These are phyloP conservation scores for Ictalurus punctatus DNA, from an alignment of 2,113 vertebrate genomes.

Conservation along the genomic window DNA sequence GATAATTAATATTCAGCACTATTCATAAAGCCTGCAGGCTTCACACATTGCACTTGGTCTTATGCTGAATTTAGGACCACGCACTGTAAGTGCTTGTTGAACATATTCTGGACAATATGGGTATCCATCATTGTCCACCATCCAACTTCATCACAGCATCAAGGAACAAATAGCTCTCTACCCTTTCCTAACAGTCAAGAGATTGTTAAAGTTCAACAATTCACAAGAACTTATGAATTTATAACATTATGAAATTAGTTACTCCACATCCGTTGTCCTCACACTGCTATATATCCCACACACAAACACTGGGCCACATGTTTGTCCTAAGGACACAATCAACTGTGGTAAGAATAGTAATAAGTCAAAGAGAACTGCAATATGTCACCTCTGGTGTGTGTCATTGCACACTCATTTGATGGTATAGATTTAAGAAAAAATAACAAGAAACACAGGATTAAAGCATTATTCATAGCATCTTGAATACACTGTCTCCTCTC, in stretches of 20 bases:
- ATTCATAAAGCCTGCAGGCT: not conserved
- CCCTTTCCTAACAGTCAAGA: not conserved
- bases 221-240: not conserved
- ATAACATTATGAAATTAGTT: not conserved
- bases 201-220: not conserved
- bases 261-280: not conserved
- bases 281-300: too few relatives aligned
- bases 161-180: not conserved
- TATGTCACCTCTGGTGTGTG: not conserved
- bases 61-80: not conserved
- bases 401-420: not conserved
- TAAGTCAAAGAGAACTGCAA: not conserved
- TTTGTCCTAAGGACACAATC: not conserved
- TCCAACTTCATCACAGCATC: not conserved
- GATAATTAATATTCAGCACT: constrained; percentile 9
- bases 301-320: not conserved
- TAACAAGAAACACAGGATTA: not conserved
- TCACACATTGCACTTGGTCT: not conserved
- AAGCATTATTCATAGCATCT: not conserved
- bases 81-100: not conserved
- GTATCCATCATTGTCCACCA: not conserved
- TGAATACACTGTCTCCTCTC: not conserved
- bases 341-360: not conserved
- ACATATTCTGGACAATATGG: not conserved
- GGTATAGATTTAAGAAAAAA: not conserved